A percentile compares a stretch with the other conserved stretches of the same genome.
Evolutionary conservation across 2,797 vertebrate species (phyloP).

Genomic region (Poeciliopsis gracilis): DNA sequence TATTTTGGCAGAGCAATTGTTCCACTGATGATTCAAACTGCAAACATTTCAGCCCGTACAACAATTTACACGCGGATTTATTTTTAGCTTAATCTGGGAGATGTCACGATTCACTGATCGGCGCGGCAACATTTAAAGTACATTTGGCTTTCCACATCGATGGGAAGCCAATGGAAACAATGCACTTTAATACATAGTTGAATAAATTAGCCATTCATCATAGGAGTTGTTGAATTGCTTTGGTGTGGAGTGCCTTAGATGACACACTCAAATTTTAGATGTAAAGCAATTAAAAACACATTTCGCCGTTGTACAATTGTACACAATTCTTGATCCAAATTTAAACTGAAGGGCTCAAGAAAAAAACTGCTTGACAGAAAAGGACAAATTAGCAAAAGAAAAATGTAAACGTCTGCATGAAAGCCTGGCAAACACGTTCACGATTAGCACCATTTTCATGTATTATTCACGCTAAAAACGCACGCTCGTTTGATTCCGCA

Average conservation of each 20-base stretch:
- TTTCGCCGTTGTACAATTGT: neutral
- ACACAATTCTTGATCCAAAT: neutral
- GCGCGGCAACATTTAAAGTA: neutral
- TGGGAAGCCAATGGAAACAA: neutral
- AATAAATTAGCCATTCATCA: neutral
- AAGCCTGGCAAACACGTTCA: neutral
- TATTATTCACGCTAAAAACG: neutral
- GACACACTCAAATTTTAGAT: neutral
- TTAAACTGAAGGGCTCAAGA: neutral
- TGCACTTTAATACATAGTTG: neutral
- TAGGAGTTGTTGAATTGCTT: neutral
- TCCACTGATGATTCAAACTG: neutral
- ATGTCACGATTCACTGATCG: neutral
- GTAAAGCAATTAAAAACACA: neutral
- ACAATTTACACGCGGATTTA: neutral
- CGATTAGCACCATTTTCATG: neutral
- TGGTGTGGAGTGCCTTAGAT: neutral
- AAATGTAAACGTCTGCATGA: neutral
- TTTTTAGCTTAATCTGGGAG: neutral
- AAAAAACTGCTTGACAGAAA: neutral
- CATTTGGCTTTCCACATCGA: neutral
- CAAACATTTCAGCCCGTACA: neutral
- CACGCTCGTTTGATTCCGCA: neutral
- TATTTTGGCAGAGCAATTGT: neutral
- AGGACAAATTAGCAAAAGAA: neutral